Percentiles rank a stretch among this genome's conserved stretches.
These are phyloP conservation scores for Merodon equestris DNA, from an alignment of 2,888 invertebrate species.

Conservation along the genomic window DNA sequence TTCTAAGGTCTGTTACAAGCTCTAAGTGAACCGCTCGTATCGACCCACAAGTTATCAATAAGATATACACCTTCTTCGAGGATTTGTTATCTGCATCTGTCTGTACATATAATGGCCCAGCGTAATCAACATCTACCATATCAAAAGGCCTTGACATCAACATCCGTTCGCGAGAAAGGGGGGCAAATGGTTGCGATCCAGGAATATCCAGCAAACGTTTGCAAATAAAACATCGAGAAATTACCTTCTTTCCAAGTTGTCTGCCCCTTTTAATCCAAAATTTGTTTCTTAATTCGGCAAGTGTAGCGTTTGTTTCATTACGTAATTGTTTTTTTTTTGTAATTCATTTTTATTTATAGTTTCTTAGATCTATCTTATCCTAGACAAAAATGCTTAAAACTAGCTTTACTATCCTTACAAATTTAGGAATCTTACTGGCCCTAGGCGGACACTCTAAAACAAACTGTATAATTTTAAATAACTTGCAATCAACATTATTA, in stretches of 20 bases:
- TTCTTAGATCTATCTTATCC: too few species aligned
- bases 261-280: slow-evolving; percentile 27
- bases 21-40: slow-evolving; percentile 31
- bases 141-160: slow-evolving; percentile 16
- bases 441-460: too few species aligned
- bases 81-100: background rate
- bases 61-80: slow-evolving; percentile 8
- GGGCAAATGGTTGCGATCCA: slow-evolving; percentile 14
- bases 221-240: slow-evolving; percentile 10
- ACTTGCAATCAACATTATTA: background rate
- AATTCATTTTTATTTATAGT: too few species aligned
- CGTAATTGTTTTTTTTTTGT: too few species aligned
- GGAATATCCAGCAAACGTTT: slow-evolving; percentile 4
- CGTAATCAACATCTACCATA: too few species aligned
- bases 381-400: too few species aligned
- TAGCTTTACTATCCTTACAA: too few species aligned
- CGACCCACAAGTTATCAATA: slow-evolving; percentile 23
- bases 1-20: too few species aligned
- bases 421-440: too few species aligned
- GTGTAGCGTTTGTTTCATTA: slow-evolving; percentile 9
- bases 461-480: too few species aligned
- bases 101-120: slow-evolving; percentile 17
- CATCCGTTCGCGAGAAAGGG: slow-evolving; percentile 26
- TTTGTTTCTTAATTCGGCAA: slow-evolving; percentile 13
- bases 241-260: too few species aligned